Evolutionary conservation across 2,113 vertebrate genomes (phyloP), one percentile per base, ranked within the genome.

Genomic region (Pedetes capensis): DNA sequence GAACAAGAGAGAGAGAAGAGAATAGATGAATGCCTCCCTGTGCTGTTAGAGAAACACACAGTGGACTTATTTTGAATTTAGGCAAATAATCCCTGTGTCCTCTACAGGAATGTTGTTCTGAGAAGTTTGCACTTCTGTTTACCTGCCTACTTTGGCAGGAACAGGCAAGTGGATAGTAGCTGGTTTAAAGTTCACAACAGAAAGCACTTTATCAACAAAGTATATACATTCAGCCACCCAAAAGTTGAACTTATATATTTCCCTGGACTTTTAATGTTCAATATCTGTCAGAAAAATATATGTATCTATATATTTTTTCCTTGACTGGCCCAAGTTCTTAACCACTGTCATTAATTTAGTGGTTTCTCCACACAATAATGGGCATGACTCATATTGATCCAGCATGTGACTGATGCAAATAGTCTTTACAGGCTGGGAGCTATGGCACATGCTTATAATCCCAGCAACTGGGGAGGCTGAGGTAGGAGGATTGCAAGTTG

Each of bases 71-170:
- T 96, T 57, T 69, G 32, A 91, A 66, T 68, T 68, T n/a, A 57
- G 44, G 57, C 25, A 49, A 88, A 72, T 78, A 92, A 93, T 94
- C 64, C 51, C 63, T 81, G 61, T 5, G 16, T 89, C 51, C 18
- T 84, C 53, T 61, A 81, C 37, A 92, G 66, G 61, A 91, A 93
- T 89, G 94, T 18, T 87, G 53, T 47, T 47, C 69, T 95, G 93
- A 82, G 79, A 83, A 68, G 86, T 68, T 71, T 85, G 25, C 61
- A 12, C 92, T 88, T 95, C 51, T 97, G 91, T 96, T 97, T 97
- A 87, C 57, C 91, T 95, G 93, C 53, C 57, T 83, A 63, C 37
- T 5, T 59, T 84, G 59, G 37, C 64, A 20, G 82, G 63, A 95
- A 29, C 68, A 87, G 59, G 53, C 71, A 89, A 61, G 88, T 61